Evolutionary conservation across 1,140 invertebrate genomes (phyloP), one percentile per base, ranked within the genome.

Genomic region (Meteorus sp.): DNA sequence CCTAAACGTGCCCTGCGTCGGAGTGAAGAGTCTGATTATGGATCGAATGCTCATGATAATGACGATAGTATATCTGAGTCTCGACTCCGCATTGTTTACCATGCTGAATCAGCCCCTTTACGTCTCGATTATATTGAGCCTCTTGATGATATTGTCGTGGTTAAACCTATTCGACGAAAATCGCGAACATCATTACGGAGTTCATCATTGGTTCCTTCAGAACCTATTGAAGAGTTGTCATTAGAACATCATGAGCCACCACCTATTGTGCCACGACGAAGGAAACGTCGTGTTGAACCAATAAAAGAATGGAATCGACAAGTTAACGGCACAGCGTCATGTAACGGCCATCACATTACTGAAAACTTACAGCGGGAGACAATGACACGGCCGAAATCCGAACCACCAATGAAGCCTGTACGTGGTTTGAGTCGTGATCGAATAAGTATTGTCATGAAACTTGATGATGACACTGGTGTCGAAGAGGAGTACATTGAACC

Each of bases 141-240:
- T 0, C 47, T 79, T 3, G 77, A 79, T 23, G 75, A 80, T 8
- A 78, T 80, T 6, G 71, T 80, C 0, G 64, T 80, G 0, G 67
- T 81, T 0, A 81, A 80, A 47, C 79, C 79, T 0, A 48, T 63
- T 0, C 66, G 79, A 5, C 64, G 75, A 17, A 79, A 79, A 55
- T 79, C 77, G 0, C 74, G 65, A 15, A 65, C 68, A 2, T 70
- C 68, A 0, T 37, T 61, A 2, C 55, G 63, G 2, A 73, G 71
- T 39, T 59, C 60, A 6, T 73, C 71, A 0, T 60, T 63, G 9
- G 35, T 63, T 0, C 52, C 61, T 5, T 45, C 43, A 13, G 68
- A 71, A 8, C 41, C 51, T 43, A 45, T 62, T 37, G 13, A 44
- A 31, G 37, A 55, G 17, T 3, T 57, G 11, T 56, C 45, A 3